Percentiles rank a stretch among this genome's conserved stretches.
Evolutionary conservation across 2,888 invertebrate species (phyloP).

Genomic region (Therioaphis trifolii): DNA sequence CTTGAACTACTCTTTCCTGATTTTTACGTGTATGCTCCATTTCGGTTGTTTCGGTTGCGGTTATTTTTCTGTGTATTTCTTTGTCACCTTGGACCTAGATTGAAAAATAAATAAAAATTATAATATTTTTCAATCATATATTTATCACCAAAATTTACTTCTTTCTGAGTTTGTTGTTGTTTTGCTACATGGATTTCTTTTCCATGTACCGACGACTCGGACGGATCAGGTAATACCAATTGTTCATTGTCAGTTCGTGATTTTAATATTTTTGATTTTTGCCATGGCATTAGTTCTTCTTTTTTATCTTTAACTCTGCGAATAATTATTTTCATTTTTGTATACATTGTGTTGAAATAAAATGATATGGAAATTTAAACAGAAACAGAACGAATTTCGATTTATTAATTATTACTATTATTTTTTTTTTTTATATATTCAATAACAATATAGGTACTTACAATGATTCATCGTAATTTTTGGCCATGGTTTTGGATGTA

Average conservation of each 20-base stretch:
- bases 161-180: slow-evolving; percentile 90
- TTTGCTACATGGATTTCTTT: slow-evolving; percentile 88
- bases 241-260: slow-evolving; percentile 61
- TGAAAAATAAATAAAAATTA: not conserved
- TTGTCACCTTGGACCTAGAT: slow-evolving; percentile 79
- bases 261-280: slow-evolving; percentile 65
- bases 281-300: slow-evolving; percentile 67
- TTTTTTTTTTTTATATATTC: not conserved
- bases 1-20: slow-evolving; percentile 87
- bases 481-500: slow-evolving; percentile 87
- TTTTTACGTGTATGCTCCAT: slow-evolving; percentile 90
- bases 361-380: too few species aligned
- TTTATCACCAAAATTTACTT: slow-evolving; percentile 68
- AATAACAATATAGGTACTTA: slow-evolving; percentile 73
- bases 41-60: slow-evolving; percentile 92
- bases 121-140: not conserved
- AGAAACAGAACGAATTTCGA: too few species aligned
- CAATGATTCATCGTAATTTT: slow-evolving; percentile 85
- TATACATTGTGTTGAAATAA: too few species aligned
- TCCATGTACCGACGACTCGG: slow-evolving; percentile 88
- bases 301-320: slow-evolving; percentile 63
- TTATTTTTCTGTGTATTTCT: slow-evolving; percentile 91
- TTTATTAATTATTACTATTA: not conserved
- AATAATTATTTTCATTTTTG: too few species aligned
- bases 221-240: slow-evolving; percentile 75